These are phyloP conservation scores for Aradophagus sp. DNA, from an alignment of 1,140 invertebrate species.

Conservation along the genomic window DNA sequence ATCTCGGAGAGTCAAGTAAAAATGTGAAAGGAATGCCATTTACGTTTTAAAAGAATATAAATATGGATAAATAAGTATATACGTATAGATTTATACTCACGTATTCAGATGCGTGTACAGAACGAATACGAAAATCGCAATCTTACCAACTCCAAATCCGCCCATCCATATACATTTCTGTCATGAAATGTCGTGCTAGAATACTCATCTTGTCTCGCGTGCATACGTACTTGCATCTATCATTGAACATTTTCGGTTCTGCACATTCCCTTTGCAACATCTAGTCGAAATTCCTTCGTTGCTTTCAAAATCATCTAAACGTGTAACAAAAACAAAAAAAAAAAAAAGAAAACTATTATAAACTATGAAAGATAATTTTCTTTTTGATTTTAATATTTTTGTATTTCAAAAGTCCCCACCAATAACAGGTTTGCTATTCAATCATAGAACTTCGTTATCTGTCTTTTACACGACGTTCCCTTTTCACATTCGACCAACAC, in stretches of 20 bases:
- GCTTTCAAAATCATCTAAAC: slow-evolving; percentile 42
- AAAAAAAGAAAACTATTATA: slow-evolving; percentile 1
- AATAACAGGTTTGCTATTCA: too few relatives aligned
- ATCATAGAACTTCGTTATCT: too few relatives aligned
- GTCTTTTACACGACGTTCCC: slow-evolving; percentile 5
- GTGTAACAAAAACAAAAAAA: slow-evolving; percentile 7
- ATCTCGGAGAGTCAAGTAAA: slow-evolving; percentile 15
- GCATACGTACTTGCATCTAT: slow-evolving; percentile 25
- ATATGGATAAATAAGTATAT: slow-evolving; percentile 10
- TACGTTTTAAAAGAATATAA: slow-evolving; percentile 7
- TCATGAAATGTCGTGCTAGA: slow-evolving; percentile 35
- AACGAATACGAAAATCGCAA: slow-evolving; percentile 12
- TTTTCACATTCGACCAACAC: slow-evolving; percentile 8
- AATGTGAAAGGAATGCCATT: slow-evolving; percentile 2
- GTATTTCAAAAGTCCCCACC: too few relatives aligned
- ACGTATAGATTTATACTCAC: too few relatives aligned
- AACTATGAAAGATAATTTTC: too few relatives aligned
- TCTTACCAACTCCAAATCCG: slow-evolving; percentile 39
- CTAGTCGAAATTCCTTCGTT: slow-evolving; percentile 47
- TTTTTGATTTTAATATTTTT: too few relatives aligned
- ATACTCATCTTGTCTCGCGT: slow-evolving; percentile 31
- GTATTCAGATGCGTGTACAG: too few relatives aligned
- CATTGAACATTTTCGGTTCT: slow-evolving; percentile 39
- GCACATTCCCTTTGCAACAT: slow-evolving; percentile 14
- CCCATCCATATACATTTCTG: slow-evolving; percentile 37